Base-by-base conservation (phyloP, 2,113 vertebrate genomes). In the Jacana jacana region DNA sequence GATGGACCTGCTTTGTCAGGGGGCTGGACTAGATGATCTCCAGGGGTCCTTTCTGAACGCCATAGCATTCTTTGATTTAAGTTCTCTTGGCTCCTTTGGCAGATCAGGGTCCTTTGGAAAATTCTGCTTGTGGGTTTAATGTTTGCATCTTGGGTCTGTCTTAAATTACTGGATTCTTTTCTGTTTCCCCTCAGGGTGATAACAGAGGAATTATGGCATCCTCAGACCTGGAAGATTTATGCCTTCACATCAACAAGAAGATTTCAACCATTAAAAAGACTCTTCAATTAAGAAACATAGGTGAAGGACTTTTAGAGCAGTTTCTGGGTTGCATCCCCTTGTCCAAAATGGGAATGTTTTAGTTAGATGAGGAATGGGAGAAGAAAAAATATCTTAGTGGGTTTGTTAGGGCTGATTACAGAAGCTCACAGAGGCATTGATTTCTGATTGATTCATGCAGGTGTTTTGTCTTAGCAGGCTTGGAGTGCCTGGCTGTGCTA, bases 241-340 rank as follows among this genome's bases (percentile, higher is more conserved):
- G 88, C 27, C 23, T 27, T 79, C 71, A 97, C 48, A 78, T 98
- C 81, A 98, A 97, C 73, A 68, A 10, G 4, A 98, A 98, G 95
- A 98, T 98, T 85, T 92, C 92, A 16, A 66, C 76, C 46, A 96
- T 98, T 87, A 98, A 98, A 84, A 98, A 82, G 86, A 93, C 52
- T 17, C 78, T 98, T 49, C 97, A 96, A 3, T 60, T 98, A 68
- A 98, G 97, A 60, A 97, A 91, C 31, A 95, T 97, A 61, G 98
- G 98, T 98, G 97, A 97, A 96, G 30, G 17, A 48, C 27, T 37
- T 24, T 15, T 48, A 58, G 30, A 33, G 23, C 7, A 12, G n/a
- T 4, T 6, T 86, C 91, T 37, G 22, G 24, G 17, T 72, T 81
- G n/a, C 11, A n/a, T 2, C 16, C 40, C 25, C 30, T 24, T 11